These are phyloP conservation scores for Megalurothrips usitatus DNA, from an alignment of 2,888 invertebrate genomes.

Conservation along the genomic window DNA sequence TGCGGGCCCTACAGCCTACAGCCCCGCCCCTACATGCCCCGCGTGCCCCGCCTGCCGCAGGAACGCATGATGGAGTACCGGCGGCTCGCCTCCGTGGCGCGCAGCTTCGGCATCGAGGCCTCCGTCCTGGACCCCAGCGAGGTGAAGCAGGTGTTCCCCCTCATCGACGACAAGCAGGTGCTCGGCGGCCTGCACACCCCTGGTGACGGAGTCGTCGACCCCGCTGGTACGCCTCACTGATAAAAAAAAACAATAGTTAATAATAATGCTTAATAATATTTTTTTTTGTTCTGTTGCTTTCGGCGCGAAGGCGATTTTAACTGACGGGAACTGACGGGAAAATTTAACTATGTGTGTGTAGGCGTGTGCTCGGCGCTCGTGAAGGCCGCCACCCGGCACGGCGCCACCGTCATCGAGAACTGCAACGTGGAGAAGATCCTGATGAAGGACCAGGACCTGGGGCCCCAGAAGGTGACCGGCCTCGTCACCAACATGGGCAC, in stretches of 20 bases:
- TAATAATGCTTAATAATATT: too few species aligned
- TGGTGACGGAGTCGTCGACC: constrained; percentile 79
- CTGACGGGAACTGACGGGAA: too few species aligned
- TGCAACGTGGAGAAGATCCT: constrained; percentile 69
- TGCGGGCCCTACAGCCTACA: too few species aligned
- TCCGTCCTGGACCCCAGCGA: constrained; percentile 66
- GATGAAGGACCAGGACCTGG: constrained; percentile 61
- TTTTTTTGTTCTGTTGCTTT: too few species aligned
- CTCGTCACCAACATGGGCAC: constrained; percentile 69
- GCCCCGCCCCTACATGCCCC: too few species aligned
- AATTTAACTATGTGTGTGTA: too few species aligned
- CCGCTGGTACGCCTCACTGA: constrained; percentile 47
- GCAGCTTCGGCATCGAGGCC: constrained; percentile 71
- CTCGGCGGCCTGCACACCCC: constrained; percentile 73
- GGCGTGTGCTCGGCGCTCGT: constrained; percentile 72
- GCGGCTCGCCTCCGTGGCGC: constrained; percentile 72
- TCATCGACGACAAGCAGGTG: constrained; percentile 69
- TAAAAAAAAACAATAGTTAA: too few species aligned
- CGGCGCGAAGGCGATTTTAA: too few species aligned
- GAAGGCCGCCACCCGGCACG: constrained; percentile 64
- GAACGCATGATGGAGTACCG: constrained; percentile 78
- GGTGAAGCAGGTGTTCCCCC: constrained; percentile 69
- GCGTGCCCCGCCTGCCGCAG: constrained; percentile 46
- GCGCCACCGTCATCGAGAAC: constrained; percentile 69
- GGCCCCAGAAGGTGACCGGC: constrained; percentile 65